Base-by-base conservation (phyloP, 2,113 vertebrate species). In the Leptodactylus fuscus region DNA sequence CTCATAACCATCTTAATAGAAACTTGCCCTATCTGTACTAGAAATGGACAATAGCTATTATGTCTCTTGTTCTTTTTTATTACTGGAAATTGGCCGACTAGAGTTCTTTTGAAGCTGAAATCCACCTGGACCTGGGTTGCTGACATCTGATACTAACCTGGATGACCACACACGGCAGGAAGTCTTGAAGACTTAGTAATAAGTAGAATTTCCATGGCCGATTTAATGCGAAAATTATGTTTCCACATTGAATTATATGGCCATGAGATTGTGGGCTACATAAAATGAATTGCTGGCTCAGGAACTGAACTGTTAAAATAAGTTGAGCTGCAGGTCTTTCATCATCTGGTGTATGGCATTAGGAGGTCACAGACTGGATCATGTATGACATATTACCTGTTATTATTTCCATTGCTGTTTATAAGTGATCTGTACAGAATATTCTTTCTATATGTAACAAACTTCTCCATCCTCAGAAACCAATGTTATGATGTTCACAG, bases 191-290 rank as follows among this genome's bases (percentile, higher is more conserved):
- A 29, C 24, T 62, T 27, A 12, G n/a, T 16, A 65, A 32, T 65
- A 65, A 16, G 29, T 67, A 15, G 62, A 34, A 34, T 67, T 67
- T 34, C 29, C 29, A 36, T 67, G 62, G 62, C 32, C 32, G 34
- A 34, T 67, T 34, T 67, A 67, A 34, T 34, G 62, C 34, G 32
- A 67, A 34, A 67, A 67, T 34, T 34, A 67, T 34, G 8, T 34
- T 67, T 67, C 62, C 62, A 67, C 62, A 34, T 67, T 9, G 29
- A 67, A 67, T 67, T 67, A 34, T 20, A 36, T 67, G 62, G 62
- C 16, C 5, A 15, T 16, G 6, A 36, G 15, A 67, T 67, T 67
- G 62, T 20, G 27, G 62, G 29, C 16, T 67, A 34, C 62, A 67
- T 67, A 67, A 67, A 55, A 55, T 8, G 51, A 62, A 65, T 16